These are phyloP conservation scores for Archips crataeganus DNA, from an alignment of 2,888 invertebrate genomes.

Conservation along the genomic window DNA sequence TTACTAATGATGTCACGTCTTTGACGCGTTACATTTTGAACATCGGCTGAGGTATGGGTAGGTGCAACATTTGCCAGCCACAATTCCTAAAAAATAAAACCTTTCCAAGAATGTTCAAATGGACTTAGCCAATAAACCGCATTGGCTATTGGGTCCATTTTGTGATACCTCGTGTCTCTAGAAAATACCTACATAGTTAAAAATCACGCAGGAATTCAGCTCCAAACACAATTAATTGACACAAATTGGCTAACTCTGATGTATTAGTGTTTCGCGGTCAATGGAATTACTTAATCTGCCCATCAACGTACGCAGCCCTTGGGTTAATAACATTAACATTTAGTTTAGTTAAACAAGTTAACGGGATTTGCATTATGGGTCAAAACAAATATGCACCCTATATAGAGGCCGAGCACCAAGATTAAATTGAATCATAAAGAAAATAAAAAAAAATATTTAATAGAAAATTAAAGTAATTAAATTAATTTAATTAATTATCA, in stretches of 20 bases:
- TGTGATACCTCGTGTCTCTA: neutral
- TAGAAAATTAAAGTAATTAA: no score
- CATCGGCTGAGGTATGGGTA: no score
- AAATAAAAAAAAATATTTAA: no score
- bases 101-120: no score
- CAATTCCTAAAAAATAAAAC: no score
- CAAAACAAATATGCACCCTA: slow-evolving; percentile 1
- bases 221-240: neutral
- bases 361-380: neutral
- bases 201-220: neutral
- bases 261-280: neutral
- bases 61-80: no score
- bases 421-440: no score
- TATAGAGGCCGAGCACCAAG: no score
- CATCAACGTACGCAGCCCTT: neutral
- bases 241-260: neutral
- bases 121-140: no score
- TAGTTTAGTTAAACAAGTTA: neutral
- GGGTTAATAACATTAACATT: neutral
- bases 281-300: neutral
- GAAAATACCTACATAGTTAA: neutral
- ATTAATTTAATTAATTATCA: no score
- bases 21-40: no score
- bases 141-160: neutral
- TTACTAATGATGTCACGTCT: no score